These are phyloP conservation scores for Mythimna impura DNA, from an alignment of 2,888 invertebrate species.

Conservation along the genomic window DNA sequence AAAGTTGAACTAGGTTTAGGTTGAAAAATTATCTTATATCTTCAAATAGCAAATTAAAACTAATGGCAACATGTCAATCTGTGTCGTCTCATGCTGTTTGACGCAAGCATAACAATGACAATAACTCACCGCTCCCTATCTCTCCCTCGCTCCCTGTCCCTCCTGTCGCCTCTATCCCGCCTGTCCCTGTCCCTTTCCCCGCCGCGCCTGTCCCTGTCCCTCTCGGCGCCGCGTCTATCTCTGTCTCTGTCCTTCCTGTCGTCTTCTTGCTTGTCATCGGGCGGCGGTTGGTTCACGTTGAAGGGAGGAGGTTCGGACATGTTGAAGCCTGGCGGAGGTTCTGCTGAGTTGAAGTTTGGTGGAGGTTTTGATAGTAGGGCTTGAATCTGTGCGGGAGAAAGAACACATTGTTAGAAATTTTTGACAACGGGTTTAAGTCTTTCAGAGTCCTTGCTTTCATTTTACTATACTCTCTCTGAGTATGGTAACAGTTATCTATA, in stretches of 20 bases:
- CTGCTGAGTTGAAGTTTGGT: conserved; percentile 85
- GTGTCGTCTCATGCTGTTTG: no score
- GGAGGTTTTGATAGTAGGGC: conserved; percentile 89
- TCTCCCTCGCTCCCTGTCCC: conserved; percentile 45
- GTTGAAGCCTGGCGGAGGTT: conserved; percentile 84
- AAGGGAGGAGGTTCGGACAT: conserved; percentile 77
- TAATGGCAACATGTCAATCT: no score
- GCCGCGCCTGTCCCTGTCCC: conserved; percentile 51
- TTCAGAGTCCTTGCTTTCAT: no score
- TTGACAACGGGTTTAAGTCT: no score
- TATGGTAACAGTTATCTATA: no score
- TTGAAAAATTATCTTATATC: no score
- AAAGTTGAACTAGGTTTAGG: no score
- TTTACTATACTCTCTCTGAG: no score
- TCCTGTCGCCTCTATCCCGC: conserved; percentile 40
- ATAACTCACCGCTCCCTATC: conserved; percentile 51
- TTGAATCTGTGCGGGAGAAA: conserved; percentile 82
- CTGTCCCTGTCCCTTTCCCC: conserved; percentile 52
- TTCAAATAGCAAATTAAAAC: no score
- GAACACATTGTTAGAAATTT: not conserved
- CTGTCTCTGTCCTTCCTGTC: conserved; percentile 75
- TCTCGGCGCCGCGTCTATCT: conserved; percentile 65
- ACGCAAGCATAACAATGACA: not conserved
- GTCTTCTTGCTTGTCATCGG: conserved; percentile 76
- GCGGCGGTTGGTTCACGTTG: conserved; percentile 74